A percentile compares a stretch with the other conserved stretches of the same genome.
phyloP scores from a whole-genome alignment of 2,113 vertebrate genomes.

The Lanius ludovicianus region DNA sequence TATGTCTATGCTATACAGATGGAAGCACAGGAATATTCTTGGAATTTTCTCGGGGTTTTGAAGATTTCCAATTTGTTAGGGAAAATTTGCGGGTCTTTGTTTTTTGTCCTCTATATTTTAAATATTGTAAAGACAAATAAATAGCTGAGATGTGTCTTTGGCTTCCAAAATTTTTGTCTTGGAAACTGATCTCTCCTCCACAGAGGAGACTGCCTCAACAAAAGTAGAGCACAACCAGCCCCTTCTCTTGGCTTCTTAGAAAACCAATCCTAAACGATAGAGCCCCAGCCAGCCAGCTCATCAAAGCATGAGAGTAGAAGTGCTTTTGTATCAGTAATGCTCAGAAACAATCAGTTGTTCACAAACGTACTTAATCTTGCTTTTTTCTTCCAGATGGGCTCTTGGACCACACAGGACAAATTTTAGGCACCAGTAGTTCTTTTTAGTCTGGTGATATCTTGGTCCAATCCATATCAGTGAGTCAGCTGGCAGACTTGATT shows the following conservation, averaged over 20 bases:
- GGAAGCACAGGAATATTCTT: not conserved
- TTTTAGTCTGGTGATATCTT: not conserved
- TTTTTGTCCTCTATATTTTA: not conserved
- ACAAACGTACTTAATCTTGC: not conserved
- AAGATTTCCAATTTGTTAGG: not conserved
- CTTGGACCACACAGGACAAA: not conserved
- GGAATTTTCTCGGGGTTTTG: not conserved
- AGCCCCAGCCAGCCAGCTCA: not conserved
- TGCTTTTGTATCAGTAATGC: not conserved
- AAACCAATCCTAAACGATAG: not conserved
- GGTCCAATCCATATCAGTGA: rapidly evolving
- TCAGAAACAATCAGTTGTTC: not conserved
- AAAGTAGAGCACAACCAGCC: not conserved
- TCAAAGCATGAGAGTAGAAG: not conserved
- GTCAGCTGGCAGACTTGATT: not conserved
- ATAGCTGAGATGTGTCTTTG: not conserved
- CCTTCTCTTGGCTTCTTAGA: not conserved
- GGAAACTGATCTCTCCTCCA: not conserved
- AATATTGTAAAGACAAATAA: not conserved
- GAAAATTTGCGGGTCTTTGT: not conserved
- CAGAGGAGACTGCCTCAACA: not conserved
- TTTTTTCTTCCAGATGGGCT: not conserved
- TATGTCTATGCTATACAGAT: not conserved
- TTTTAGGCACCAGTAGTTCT: not conserved
- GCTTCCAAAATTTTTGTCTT: not conserved